Conservation (phyloP, 2,888 invertebrate genomes). For the Thalpophila matura region DNA sequence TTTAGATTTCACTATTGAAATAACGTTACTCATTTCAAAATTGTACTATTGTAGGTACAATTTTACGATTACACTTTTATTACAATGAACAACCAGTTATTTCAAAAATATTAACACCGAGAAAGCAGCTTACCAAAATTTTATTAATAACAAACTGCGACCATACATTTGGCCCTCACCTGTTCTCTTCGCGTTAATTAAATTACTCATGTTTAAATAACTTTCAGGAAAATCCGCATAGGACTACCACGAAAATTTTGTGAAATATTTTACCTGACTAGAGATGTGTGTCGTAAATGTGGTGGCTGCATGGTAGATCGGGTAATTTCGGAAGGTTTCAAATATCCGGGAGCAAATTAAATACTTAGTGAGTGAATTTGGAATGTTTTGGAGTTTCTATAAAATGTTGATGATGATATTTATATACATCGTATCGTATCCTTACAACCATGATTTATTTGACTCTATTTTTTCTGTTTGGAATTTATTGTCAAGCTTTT, state of each 20-base stretch:
- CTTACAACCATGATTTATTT: too few relatives aligned
- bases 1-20: too few relatives aligned
- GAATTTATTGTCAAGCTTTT: too few relatives aligned
- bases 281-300: conserved; percentile 28
- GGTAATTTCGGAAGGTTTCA: conserved; percentile 3
- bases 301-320: not conserved
- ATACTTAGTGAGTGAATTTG: not conserved
- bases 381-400: not conserved
- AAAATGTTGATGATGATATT: too few relatives aligned
- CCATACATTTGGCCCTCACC: conserved; percentile 13
- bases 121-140: not conserved
- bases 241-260: conserved; percentile 31
- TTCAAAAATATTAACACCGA: not conserved
- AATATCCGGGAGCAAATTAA: not conserved
- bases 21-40: too few relatives aligned
- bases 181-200: conserved; percentile 51
- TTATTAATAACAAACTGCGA: conserved; percentile 5
- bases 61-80: too few relatives aligned
- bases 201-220: conserved; percentile 60
- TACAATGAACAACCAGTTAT: not conserved
- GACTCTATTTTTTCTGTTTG: too few relatives aligned
- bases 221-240: conserved; percentile 21
- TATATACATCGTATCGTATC: not conserved
- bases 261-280: conserved; percentile 41
- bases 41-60: too few relatives aligned